phyloP scores from a whole-genome alignment of 2,888 invertebrate genomes.

The Escarpia spicata region DNA sequence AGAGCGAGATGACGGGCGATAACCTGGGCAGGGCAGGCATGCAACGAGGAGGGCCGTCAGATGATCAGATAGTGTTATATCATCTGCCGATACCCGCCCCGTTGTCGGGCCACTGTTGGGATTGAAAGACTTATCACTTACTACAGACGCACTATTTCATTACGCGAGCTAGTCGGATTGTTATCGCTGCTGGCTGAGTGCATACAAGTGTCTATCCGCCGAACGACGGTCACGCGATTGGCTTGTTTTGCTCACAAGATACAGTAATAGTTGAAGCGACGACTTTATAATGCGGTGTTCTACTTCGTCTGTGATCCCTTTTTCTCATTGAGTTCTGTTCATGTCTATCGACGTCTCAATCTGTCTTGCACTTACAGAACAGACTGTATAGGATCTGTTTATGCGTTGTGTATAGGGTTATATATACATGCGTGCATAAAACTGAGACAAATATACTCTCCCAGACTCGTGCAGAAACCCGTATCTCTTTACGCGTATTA shows the following conservation, averaged over 20 bases:
- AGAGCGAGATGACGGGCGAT: background rate
- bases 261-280: background rate
- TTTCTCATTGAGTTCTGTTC: background rate
- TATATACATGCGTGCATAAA: background rate
- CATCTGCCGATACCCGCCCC: background rate
- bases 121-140: background rate
- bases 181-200: background rate
- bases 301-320: background rate
- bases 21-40: background rate
- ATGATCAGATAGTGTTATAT: background rate
- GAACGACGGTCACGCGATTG: background rate
- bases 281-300: background rate
- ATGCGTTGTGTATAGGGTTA: background rate
- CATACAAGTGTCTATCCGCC: background rate
- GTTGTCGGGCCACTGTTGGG: background rate
- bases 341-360: background rate
- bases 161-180: background rate
- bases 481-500: background rate
- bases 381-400: background rate
- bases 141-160: slow-evolving; percentile 13
- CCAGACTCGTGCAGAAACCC: background rate
- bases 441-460: background rate
- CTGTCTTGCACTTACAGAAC: background rate
- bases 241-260: background rate
- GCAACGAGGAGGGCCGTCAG: background rate